Evolutionary conservation across 1,140 invertebrate genomes (phyloP).

Genomic region (Nasonia longicornis): DNA sequence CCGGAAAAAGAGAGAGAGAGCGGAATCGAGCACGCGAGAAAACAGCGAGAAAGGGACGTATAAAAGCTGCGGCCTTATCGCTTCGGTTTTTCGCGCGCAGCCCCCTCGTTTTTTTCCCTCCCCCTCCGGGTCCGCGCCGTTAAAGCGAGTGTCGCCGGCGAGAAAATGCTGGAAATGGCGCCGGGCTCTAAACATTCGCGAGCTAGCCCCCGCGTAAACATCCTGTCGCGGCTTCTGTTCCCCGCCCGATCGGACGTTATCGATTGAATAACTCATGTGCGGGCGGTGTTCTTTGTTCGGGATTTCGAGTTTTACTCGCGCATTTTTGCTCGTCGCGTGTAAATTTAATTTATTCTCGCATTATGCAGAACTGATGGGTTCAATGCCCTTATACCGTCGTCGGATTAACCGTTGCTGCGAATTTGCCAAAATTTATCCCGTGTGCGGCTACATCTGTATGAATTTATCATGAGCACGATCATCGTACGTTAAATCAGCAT

Average conservation of each 20-base stretch:
- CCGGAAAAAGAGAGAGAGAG: not conserved
- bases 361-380: no score
- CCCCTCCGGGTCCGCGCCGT: not conserved
- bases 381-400: no score
- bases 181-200: not conserved
- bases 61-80: slow-evolving; percentile 9
- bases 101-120: not conserved
- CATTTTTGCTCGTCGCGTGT: no score
- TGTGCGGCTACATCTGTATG: no score
- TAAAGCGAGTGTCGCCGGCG: not conserved
- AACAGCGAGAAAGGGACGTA: not conserved
- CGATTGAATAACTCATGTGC: not conserved
- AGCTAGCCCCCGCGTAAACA: not conserved
- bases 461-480: no score
- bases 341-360: no score
- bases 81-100: not conserved
- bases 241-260: not conserved
- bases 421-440: no score
- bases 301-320: no score
- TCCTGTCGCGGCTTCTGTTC: not conserved
- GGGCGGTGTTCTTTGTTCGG: no score
- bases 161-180: not conserved
- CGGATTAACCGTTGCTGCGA: no score
- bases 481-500: no score
- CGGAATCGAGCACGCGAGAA: not conserved